Evolutionary conservation across 2,797 vertebrate genomes (phyloP), one percentile per base, ranked within the genome.

Genomic region (Choloepus didactylus): DNA sequence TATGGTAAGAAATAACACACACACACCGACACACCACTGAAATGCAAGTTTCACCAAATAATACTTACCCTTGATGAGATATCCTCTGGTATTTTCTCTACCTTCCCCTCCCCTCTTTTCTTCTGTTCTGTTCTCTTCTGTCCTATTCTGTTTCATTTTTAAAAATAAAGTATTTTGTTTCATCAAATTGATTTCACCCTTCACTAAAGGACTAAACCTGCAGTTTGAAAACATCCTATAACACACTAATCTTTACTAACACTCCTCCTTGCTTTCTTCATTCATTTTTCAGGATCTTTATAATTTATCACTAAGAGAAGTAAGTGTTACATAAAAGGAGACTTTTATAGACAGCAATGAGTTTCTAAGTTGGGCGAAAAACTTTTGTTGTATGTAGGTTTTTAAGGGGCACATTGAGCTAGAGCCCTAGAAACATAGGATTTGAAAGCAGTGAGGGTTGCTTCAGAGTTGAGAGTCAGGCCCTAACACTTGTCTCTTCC

Each of bases 11-110:
- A 92, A 76, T 44, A 35, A 35, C 35, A 35, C 35, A 35, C 35
- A 35, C 35, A 35, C 35, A 35, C 35, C 72, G 35, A 86, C 3
- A 12, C 9, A 75, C 31, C 69, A 75, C 5, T 54, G 44, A 84
- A 93, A 69, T 11, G 46, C 69, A 84, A 49, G 3, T 86, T 89
- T 87, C 84, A 69, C 31, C 93, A 92, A 73, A 29, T 59, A 80
- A 59, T 60, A 44, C 11, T 87, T 60, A 44, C 10, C 60, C 1
- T 80, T 54, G 6, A 49, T 80, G 59, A 79, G 4, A 18, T 69
- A 41, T 2, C 25, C 12, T 82, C 23, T 91, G n/a, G 18, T 51
- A 85, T 73, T 87, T 66, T 84, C 31, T 66, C 12, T 66, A 41
- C 35, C 23, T 5, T 77, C 51, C 16, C 0, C 14, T 75, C 44